These are phyloP conservation scores for Orius insidiosus DNA, from an alignment of 1,140 invertebrate genomes.

Conservation along the genomic window DNA sequence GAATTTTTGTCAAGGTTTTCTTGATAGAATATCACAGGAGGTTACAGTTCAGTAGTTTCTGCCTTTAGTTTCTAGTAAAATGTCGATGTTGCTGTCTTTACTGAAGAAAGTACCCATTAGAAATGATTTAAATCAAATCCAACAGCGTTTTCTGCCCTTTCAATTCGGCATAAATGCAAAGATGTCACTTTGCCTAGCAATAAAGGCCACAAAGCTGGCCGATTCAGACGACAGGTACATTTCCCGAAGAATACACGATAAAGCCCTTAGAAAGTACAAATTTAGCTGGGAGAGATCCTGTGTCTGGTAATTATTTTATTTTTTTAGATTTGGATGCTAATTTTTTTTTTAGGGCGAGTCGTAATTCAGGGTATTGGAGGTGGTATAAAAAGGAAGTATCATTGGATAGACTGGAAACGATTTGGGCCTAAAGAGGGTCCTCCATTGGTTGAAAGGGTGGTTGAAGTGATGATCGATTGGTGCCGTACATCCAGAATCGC, in stretches of 20 bases:
- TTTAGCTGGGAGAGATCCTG: conserved; percentile 74
- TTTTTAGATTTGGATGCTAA: not conserved
- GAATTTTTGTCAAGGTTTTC: too few relatives aligned
- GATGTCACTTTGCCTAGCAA: conserved; percentile 14
- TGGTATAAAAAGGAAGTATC: conserved; percentile 81
- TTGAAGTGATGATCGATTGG: conserved; percentile 55
- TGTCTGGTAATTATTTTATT: conserved; percentile 37
- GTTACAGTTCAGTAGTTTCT: too few relatives aligned
- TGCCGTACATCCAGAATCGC: conserved; percentile 64
- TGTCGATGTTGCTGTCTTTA: too few relatives aligned
- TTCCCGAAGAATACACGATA: conserved; percentile 73
- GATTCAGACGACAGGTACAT: conserved; percentile 51
- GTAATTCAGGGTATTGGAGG: conserved; percentile 80
- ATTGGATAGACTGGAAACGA: conserved; percentile 76
- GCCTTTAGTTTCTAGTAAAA: too few relatives aligned
- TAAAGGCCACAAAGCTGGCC: conserved; percentile 10
- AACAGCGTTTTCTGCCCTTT: not conserved
- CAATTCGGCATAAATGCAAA: conserved; percentile 3
- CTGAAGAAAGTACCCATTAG: too few relatives aligned
- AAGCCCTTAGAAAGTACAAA: conserved; percentile 67
- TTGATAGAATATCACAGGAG: too few relatives aligned
- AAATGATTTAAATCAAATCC: too few relatives aligned
- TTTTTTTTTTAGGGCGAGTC: conserved; percentile 43
- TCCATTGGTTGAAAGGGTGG: conserved; percentile 42
- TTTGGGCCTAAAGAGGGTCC: conserved; percentile 49